Conservation (phyloP, 2,797 vertebrate species). For the Eremophila alpestris region DNA sequence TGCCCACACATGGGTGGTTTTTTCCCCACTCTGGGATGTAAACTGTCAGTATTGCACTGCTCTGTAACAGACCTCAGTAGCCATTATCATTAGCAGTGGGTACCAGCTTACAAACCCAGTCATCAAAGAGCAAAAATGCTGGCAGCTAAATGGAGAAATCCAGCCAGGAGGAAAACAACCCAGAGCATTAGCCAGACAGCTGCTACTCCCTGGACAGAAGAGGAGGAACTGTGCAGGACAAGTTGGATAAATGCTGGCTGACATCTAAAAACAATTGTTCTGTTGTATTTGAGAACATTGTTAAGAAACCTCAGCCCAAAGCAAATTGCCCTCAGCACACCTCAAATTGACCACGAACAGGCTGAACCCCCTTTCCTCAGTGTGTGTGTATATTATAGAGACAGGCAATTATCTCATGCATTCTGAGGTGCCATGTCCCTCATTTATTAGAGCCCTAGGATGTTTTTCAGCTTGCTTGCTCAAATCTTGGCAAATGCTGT, state of each 20-base stretch:
- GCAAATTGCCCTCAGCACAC: neutral
- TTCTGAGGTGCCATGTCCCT: neutral
- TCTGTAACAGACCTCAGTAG: constrained; percentile 50
- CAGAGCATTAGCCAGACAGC: constrained; percentile 50
- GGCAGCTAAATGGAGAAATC: constrained; percentile 54
- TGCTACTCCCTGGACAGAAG: constrained; percentile 14
- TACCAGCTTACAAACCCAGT: constrained; percentile 65
- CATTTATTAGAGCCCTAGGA: neutral
- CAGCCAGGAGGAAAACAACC: constrained; percentile 68
- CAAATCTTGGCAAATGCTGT: neutral
- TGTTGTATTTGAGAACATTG: neutral
- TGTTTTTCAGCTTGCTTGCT: neutral
- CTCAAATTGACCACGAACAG: neutral
- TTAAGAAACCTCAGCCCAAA: neutral
- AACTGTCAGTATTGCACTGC: neutral
- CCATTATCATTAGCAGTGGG: constrained; percentile 53
- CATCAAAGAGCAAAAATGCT: constrained; percentile 66
- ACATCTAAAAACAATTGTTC: constrained; percentile 28
- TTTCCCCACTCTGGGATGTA: neutral
- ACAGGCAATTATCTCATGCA: neutral
- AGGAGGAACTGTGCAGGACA: neutral
- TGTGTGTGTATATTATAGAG: neutral
- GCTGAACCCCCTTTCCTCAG: neutral
- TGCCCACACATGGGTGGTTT: neutral
- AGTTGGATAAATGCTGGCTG: constrained; percentile 31